phyloP scores from a whole-genome alignment of 2,113 vertebrate genomes.

The Strigops habroptila region DNA sequence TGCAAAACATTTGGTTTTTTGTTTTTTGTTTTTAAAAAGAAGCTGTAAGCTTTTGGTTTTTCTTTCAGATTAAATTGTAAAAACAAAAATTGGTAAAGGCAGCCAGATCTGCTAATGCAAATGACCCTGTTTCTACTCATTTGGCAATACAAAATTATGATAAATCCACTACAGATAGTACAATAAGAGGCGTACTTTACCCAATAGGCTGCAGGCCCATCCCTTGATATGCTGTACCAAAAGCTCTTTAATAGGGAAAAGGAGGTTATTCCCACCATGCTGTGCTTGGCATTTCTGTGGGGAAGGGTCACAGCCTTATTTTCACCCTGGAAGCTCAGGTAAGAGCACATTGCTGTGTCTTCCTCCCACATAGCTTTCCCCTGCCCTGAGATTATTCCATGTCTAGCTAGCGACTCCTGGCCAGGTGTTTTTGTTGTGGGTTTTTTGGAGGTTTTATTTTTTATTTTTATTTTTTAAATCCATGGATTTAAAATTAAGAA shows the following conservation, averaged over 20 bases:
- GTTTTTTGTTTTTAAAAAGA: not conserved
- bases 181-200: not conserved
- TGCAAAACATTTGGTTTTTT: not conserved
- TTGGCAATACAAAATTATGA: not conserved
- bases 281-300: no score
- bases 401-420: not conserved
- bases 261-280: not conserved
- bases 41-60: not conserved
- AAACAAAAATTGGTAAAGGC: not conserved
- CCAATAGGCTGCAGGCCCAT: not conserved
- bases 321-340: not conserved
- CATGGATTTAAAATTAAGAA: not conserved
- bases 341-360: not conserved
- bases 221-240: not conserved
- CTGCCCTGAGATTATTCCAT: rapidly evolving
- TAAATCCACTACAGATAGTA: not conserved
- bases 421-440: not conserved
- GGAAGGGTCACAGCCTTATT: not conserved
- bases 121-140: not conserved
- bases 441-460: rapidly evolving
- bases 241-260: not conserved
- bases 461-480: not conserved
- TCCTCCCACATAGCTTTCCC: no score
- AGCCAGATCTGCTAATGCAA: no score
- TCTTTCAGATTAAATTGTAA: not conserved